These are phyloP conservation scores for Sinonovacula constricta DNA, from an alignment of 1,140 invertebrate species.

Conservation along the genomic window DNA sequence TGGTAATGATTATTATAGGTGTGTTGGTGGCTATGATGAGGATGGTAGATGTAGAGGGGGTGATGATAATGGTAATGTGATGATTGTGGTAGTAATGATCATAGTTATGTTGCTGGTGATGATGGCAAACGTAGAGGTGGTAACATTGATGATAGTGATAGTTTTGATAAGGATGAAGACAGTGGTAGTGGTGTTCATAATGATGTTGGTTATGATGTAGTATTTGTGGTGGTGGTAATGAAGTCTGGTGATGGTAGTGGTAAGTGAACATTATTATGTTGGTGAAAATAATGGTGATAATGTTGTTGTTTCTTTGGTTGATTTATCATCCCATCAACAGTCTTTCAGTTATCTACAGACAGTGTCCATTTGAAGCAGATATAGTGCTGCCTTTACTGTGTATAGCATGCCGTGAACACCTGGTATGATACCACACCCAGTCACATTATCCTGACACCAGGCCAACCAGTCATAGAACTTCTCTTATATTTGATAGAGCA, in stretches of 20 bases:
- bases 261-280: neutral
- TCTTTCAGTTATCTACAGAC: neutral
- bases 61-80: neutral
- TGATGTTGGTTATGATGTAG: neutral
- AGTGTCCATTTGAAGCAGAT: neutral
- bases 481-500: neutral
- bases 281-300: neutral
- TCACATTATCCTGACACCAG: neutral
- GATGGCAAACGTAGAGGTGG: neutral
- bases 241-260: neutral
- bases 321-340: neutral
- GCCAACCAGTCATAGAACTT: neutral
- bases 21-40: neutral
- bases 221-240: neutral
- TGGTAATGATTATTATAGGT: too few species aligned
- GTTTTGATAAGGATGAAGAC: neutral
- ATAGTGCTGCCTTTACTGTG: neutral
- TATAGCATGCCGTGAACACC: neutral
- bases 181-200: neutral
- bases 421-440: neutral
- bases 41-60: neutral
- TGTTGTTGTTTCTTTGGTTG: neutral
- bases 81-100: neutral
- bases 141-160: neutral
- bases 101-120: neutral